phyloP scores from a whole-genome alignment of 2,888 invertebrate species.

The Urechis unicinctus region DNA sequence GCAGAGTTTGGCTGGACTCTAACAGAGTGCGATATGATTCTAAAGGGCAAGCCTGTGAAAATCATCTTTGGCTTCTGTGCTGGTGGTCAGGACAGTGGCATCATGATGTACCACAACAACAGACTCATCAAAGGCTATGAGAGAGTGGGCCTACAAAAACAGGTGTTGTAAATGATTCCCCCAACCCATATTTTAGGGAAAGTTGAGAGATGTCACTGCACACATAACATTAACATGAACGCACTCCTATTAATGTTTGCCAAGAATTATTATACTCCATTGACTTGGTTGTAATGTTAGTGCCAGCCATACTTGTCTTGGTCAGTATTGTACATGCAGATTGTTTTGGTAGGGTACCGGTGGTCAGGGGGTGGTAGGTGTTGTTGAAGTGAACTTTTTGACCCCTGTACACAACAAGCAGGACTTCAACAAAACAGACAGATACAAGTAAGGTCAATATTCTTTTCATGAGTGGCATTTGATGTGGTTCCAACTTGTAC shows the following conservation, averaged over 20 bases:
- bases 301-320: too few species aligned
- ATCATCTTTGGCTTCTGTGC: constrained; percentile 40
- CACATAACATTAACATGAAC: too few species aligned
- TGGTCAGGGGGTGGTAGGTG: constrained; percentile 44
- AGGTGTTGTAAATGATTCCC: too few species aligned
- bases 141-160: constrained; percentile 40
- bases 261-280: too few species aligned
- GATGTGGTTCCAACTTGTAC: too few species aligned
- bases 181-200: too few species aligned
- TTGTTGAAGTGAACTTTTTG: constrained; percentile 40
- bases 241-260: too few species aligned
- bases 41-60: constrained; percentile 27
- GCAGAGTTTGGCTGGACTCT: too few species aligned
- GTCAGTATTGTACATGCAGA: too few species aligned
- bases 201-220: too few species aligned
- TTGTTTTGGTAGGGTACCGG: too few species aligned
- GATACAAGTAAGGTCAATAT: constrained; percentile 33
- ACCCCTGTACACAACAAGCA: constrained; percentile 46
- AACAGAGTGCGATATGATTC: neutral
- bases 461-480: neutral
- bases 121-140: constrained; percentile 46
- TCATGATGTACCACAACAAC: constrained; percentile 46
- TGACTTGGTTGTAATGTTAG: too few species aligned
- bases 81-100: constrained; percentile 36
- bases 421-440: constrained; percentile 40